Percentiles rank a stretch among this genome's conserved stretches.
These are phyloP conservation scores for zebrafish (Danio rerio) DNA, from an alignment of 2,113 vertebrate species.

Conservation along the genomic window GRCz12tu NC_133181.1:2235001-2235500, in stretches of 20 bases:
- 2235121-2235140: conserved; percentile 57
- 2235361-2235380: not conserved
- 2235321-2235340: conserved; percentile 67
- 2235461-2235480: not conserved
- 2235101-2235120: conserved; percentile 52
- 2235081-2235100: conserved; percentile 58
- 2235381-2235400: not conserved
- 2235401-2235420: not conserved
- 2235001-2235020: conserved; percentile 41
- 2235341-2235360: conserved; percentile 30
- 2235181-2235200: conserved; percentile 46
- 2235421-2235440: not conserved
- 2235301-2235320: conserved; percentile 71
- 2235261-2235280: conserved; percentile 51
- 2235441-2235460: not conserved
- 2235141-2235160: conserved; percentile 57
- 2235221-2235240: not conserved
- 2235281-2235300: conserved; percentile 50
- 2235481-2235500: not conserved
- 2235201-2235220: conserved; percentile 51
- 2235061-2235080: conserved; percentile 59
- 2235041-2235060: conserved; percentile 57
- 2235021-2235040: conserved; percentile 43
- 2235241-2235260: not conserved
- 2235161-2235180: conserved; percentile 59